Conservation (phyloP, 2,888 invertebrate genomes). For the Ethmia dodecea region DNA sequence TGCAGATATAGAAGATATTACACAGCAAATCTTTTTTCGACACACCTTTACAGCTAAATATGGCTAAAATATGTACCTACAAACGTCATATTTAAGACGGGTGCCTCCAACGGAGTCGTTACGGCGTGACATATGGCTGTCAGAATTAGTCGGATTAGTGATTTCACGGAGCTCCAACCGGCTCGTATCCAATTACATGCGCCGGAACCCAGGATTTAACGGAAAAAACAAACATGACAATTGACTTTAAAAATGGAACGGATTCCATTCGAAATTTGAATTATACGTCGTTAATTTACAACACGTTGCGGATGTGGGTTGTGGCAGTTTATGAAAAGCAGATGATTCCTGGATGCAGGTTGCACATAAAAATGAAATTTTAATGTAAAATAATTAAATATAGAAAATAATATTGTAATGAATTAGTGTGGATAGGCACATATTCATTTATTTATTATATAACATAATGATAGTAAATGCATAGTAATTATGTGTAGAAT, state of each 20-base stretch:
- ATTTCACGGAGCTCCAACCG: constrained; percentile 66
- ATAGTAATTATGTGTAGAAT: too few species aligned
- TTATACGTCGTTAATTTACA: constrained; percentile 40
- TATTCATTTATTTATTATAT: too few species aligned
- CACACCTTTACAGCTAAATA: too few species aligned
- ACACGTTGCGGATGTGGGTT: constrained; percentile 34
- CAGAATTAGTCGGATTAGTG: constrained; percentile 76
- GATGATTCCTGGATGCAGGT: too few species aligned
- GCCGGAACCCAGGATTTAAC: constrained; percentile 57
- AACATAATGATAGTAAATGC: too few species aligned
- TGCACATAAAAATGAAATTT: too few species aligned
- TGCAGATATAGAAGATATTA: too few species aligned
- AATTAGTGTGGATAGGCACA: too few species aligned
- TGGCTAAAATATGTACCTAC: constrained; percentile 1
- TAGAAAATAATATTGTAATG: too few species aligned
- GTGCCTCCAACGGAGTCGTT: constrained; percentile 53
- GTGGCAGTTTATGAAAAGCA: constrained; percentile 33
- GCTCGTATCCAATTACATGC: constrained; percentile 68
- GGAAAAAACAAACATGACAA: constrained; percentile 55
- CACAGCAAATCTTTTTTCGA: too few species aligned
- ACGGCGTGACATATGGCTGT: constrained; percentile 74
- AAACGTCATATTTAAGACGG: constrained; percentile 24
- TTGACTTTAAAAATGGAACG: constrained; percentile 52
- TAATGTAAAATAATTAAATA: too few species aligned
- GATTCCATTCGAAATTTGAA: constrained; percentile 36